Base-by-base conservation (phyloP, 2,113 vertebrate genomes). In the Anarrhichthys ocellatus region DNA sequence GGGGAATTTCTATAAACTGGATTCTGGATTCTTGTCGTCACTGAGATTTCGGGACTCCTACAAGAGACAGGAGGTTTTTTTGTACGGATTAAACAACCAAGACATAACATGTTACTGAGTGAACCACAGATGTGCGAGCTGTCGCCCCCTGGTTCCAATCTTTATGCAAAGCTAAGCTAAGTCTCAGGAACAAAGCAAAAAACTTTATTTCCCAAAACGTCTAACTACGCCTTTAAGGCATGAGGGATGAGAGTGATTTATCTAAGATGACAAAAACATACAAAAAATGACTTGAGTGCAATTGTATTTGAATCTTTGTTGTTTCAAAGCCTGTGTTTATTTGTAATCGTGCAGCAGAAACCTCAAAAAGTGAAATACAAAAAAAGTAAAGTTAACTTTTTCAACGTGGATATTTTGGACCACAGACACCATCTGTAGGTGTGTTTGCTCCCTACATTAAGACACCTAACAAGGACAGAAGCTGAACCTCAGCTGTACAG, bases 321-420 rank as follows among this genome's bases (percentile, higher is more conserved):
- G 27, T 17, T 46, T 61, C 5, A 0, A 18, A 48, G 58, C 14
- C 22, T 56, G 36, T 5, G 34, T 40, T 40, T 13, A n/a, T 36
- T 54, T 36, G 1, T 8, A n/a, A 11, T 34, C 8, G 2, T 8
- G 66, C 29, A 56, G 22, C 32, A 18, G 50, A 44, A 44, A 44
- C 50, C 32, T 27, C 32, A 54, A 27, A 4, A 71, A 24, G 15
- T 70, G 11, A 14, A 22, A 52, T 14, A 20, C 1, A 44, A 67
- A 73, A 29, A 56, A 56, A 13, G 54, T 56, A 13, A 24, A 69
- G 72, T 56, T n/a, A 10, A 71, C 29, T 58, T 77, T 56, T 59
- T 29, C 11, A 59, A 17, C 40, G 36, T 14, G 22, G 48, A 38
- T 20, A 17, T 61, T 44, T 40, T 50, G 34, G 44, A 40, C 10